Base-by-base conservation (phyloP, 1,140 invertebrate species). In the Stegodyphus dumicola region DNA sequence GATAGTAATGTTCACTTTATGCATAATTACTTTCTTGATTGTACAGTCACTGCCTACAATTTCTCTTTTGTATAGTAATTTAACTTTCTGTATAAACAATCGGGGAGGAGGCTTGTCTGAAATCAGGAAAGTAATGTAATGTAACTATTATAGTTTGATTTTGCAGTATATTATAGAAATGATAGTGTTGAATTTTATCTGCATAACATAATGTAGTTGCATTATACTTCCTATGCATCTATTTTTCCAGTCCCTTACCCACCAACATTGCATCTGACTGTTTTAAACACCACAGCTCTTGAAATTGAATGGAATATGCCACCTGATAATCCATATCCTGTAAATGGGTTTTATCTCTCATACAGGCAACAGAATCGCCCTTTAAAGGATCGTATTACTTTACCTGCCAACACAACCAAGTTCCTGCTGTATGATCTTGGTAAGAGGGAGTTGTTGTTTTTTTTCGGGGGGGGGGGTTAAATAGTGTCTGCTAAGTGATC, bases 271-370 rank as follows among this genome's bases (percentile, higher is more conserved):
- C 89, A 91, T 88, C 81, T 92, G 56, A 89, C 89, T 76, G 90
- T 90, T 73, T 49, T 91, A 33, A 93, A 92, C 86, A 84, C 90
- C 71, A 90, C 92, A 33, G 88, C 89, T 67, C 88, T 92, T 7
- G 90, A 91, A 88, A 92, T 92, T 89, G 88, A 80, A 54, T 90
- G 90, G 86, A 92, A 91, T 91, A 90, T 89, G 85, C 88, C 90
- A 48, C 88, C 90, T 81, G 88, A 90, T 70, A 89, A 89, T 86
- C 85, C 84, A 67, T 85, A 87, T 78, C 88, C 89, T 85, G 90
- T 91, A 69, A 89, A 91, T 85, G 90, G 89, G 6, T 92, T 91
- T 90, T 89, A 90, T 89, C 86, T 93, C 66, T 90, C 90, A 83
- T 91, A 89, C 80, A 90, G 92, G 88, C 91, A 91, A 89, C 89